phyloP scores from a whole-genome alignment of 1,140 invertebrate genomes.

The Drosophila kurseongensis region DNA sequence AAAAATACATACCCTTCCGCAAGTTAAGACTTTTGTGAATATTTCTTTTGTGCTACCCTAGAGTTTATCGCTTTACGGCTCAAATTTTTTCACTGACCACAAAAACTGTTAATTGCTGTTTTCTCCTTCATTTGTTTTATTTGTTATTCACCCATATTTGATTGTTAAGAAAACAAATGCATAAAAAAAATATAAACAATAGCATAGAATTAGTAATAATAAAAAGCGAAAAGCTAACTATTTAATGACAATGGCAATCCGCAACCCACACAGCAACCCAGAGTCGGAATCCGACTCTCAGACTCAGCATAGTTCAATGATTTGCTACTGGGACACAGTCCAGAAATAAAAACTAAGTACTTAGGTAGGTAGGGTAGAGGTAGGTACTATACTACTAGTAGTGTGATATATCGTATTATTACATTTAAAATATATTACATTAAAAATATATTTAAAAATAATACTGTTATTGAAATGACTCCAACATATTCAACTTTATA shows the following conservation, averaged over 20 bases:
- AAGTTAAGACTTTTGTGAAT: no score
- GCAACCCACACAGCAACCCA: constrained; percentile 19
- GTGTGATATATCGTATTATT: no score
- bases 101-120: constrained; percentile 56
- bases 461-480: no score
- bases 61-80: not conserved
- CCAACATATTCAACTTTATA: no score
- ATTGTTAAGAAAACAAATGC: constrained; percentile 58
- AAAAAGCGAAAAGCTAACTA: constrained; percentile 48
- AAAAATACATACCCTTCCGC: no score
- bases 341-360: constrained; percentile 49
- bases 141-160: constrained; percentile 51
- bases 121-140: constrained; percentile 27
- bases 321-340: constrained; percentile 60
- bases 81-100: constrained; percentile 14
- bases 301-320: constrained; percentile 64
- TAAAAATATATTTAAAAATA: no score
- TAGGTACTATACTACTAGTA: no score
- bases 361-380: not conserved
- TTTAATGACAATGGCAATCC: constrained; percentile 51
- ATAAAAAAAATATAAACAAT: constrained; percentile 29
- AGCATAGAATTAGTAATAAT: constrained; percentile 32
- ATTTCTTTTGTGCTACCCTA: constrained; percentile 2
- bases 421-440: no score
- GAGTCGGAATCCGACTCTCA: constrained; percentile 36